A percentile compares a stretch with the other conserved stretches of the same genome.
phyloP scores from a whole-genome alignment of 2,888 invertebrate species.

The Sabellastarte sp. region DNA sequence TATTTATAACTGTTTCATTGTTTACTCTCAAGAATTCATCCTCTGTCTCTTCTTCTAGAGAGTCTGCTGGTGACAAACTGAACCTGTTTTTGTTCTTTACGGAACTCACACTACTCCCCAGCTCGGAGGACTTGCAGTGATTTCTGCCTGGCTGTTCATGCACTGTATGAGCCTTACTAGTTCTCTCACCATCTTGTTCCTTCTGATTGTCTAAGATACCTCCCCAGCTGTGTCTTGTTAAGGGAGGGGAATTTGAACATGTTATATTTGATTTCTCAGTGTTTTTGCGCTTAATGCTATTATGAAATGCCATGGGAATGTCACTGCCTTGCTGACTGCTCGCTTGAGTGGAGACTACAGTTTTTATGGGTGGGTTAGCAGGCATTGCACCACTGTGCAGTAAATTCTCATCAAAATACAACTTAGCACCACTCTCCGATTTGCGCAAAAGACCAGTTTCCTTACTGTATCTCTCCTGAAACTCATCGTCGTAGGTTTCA shows the following conservation, averaged over 20 bases:
- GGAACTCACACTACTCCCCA: too few species aligned
- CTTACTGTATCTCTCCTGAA: conserved; percentile 2
- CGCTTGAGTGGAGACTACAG: not conserved
- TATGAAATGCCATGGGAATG: not conserved
- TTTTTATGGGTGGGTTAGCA: not conserved
- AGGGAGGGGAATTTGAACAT: not conserved
- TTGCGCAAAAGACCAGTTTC: conserved; percentile 36
- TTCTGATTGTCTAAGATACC: too few species aligned
- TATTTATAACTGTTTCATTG: too few species aligned
- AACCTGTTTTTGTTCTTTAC: not conserved
- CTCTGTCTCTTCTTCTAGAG: too few species aligned
- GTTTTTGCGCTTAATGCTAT: not conserved
- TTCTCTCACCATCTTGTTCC: not conserved
- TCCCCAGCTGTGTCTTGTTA: not conserved
- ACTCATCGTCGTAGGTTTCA: conserved; percentile 25
- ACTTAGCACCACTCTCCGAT: conserved; percentile 48
- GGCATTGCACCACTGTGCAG: conserved; percentile 15
- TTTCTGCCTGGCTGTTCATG: too few species aligned
- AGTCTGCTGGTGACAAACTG: not conserved
- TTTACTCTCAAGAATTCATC: too few species aligned
- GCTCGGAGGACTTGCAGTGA: too few species aligned
- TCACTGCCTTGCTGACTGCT: not conserved
- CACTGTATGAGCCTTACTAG: too few species aligned
- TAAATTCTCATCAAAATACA: conserved; percentile 39
- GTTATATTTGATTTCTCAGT: too few species aligned